Percentiles rank a stretch among this genome's conserved stretches.
Conservation (phyloP, 2,113 vertebrate genomes). For the Burhinus bistriatus region DNA sequence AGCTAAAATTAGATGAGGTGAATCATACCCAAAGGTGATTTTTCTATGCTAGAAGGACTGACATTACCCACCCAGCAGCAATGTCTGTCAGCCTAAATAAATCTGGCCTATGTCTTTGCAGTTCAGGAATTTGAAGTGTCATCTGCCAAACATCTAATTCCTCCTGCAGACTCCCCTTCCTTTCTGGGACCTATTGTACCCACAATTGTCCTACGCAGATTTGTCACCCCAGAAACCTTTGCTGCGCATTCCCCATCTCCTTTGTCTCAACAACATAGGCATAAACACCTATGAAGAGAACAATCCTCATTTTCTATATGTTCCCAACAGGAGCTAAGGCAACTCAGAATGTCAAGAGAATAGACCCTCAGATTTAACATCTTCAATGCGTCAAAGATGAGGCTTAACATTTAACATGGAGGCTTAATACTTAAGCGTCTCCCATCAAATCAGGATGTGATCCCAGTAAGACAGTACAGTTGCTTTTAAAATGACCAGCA, state of each 20-base stretch:
- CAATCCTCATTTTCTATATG: not conserved
- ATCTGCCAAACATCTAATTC: not conserved
- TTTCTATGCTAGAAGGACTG: not conserved
- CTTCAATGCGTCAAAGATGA: not conserved
- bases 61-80: not conserved
- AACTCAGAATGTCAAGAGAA: not conserved
- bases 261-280: not conserved
- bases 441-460: not conserved
- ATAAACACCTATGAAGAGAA: not conserved
- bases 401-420: not conserved
- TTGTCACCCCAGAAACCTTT: not conserved
- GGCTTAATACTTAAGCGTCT: not conserved
- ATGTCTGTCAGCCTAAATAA: not conserved
- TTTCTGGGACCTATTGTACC: not conserved
- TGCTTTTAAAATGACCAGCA: not conserved
- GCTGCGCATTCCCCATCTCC: not conserved
- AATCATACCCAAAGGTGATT: slow-evolving; percentile 19
- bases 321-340: not conserved
- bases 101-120: not conserved
- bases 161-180: not conserved
- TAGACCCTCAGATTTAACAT: not conserved
- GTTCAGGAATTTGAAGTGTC: not conserved
- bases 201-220: not conserved
- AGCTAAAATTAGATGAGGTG: slow-evolving; percentile 39
- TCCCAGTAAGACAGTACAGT: not conserved